Conservation (phyloP, 2,113 vertebrate species). For the Eupsittula cactorum region DNA sequence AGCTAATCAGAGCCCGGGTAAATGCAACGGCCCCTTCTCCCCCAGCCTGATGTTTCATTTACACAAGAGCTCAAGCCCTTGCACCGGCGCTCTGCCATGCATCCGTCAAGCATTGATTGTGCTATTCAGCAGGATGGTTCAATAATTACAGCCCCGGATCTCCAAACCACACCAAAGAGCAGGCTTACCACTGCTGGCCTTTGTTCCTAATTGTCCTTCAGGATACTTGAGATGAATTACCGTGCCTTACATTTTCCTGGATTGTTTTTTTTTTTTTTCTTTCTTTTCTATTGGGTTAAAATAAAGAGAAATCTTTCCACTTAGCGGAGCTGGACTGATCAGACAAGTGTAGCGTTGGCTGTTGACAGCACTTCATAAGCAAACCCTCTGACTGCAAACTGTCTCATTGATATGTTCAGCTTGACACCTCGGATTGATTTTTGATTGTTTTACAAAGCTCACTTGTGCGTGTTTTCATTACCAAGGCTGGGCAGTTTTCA, state of each 20-base stretch:
- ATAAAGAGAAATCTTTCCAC: constrained; percentile 57
- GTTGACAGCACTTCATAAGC: constrained; percentile 62
- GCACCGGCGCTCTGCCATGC: constrained; percentile 38
- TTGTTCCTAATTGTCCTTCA: constrained; percentile 73
- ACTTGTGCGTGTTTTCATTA: constrained; percentile 36
- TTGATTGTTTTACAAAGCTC: constrained; percentile 48
- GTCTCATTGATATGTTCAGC: constrained; percentile 52
- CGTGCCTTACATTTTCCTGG: constrained; percentile 48
- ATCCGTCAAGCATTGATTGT: constrained; percentile 66
- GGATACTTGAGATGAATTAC: constrained; percentile 74
- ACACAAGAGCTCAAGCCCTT: constrained; percentile 20
- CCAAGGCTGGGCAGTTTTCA: constrained; percentile 33
- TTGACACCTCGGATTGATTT: constrained; percentile 51
- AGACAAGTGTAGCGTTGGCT: constrained; percentile 57
- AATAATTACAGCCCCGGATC: constrained; percentile 70
- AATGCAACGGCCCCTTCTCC: constrained; percentile 51
- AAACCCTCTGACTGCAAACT: constrained; percentile 57
- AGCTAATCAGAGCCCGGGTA: constrained; percentile 55
- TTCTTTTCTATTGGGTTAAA: constrained; percentile 40
- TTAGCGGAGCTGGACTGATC: constrained; percentile 41
- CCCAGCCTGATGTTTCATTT: constrained; percentile 58
- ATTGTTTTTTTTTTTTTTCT: neutral
- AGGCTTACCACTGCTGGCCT: constrained; percentile 60
- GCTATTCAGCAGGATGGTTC: constrained; percentile 66
- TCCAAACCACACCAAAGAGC: constrained; percentile 65